These are phyloP conservation scores for Cydia fagiglandana DNA, from an alignment of 1,140 invertebrate species.

Conservation along the genomic window DNA sequence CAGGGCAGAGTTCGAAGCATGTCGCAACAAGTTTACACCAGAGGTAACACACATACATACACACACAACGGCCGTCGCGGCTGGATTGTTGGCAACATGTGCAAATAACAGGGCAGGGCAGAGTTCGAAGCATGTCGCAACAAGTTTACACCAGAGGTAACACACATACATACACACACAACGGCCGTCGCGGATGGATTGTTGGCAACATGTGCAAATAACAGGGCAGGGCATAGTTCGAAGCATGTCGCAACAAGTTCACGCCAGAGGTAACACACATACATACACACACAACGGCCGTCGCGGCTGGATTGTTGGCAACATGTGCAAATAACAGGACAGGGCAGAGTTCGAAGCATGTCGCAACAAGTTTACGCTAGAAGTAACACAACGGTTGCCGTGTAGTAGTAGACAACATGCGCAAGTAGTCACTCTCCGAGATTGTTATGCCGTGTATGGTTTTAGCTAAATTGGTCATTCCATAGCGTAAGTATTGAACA, in stretches of 20 bases:
- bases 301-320: conserved; percentile 86
- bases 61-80: conserved; percentile 85
- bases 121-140: conserved; percentile 81
- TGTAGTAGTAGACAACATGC: conserved; percentile 84
- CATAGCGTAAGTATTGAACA: too few species aligned
- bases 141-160: conserved; percentile 63
- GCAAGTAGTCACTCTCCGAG: too few species aligned
- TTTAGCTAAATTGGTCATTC: too few species aligned
- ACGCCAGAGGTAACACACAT: conserved; percentile 53
- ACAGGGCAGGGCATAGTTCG: conserved; percentile 83
- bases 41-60: conserved; percentile 40
- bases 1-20: conserved; percentile 82
- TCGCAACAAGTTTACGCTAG: conserved; percentile 58
- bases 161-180: conserved; percentile 68
- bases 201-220: conserved; percentile 83
- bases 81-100: conserved; percentile 85
- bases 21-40: conserved; percentile 67
- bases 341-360: conserved; percentile 82
- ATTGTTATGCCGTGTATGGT: too few species aligned
- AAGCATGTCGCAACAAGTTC: conserved; percentile 73
- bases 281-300: conserved; percentile 81
- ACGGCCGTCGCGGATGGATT: conserved; percentile 89
- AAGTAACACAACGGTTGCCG: conserved; percentile 83
- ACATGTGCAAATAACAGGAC: conserved; percentile 85
- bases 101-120: conserved; percentile 83